These are phyloP conservation scores for Stomatorhinus walkeri DNA, from an alignment of 2,797 vertebrate genomes.

Conservation along the genomic window DNA sequence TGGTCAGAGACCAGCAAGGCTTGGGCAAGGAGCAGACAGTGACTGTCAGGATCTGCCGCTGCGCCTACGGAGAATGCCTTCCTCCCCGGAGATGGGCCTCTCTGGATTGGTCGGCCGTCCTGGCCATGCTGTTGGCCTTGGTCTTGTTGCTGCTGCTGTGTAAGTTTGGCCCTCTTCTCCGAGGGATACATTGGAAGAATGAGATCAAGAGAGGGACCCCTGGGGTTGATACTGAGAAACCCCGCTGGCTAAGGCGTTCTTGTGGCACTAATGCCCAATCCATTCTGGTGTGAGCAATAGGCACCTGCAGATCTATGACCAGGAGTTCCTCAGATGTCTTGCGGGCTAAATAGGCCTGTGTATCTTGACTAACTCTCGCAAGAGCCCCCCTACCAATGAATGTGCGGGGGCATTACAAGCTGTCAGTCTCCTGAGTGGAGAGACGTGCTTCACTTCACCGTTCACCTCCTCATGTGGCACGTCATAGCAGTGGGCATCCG, in stretches of 20 bases:
- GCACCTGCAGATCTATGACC: neutral
- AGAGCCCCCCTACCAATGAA: neutral
- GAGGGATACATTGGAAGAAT: neutral
- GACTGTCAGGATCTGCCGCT: conserved; percentile 65
- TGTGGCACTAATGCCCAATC: neutral
- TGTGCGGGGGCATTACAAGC: neutral
- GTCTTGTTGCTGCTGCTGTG: conserved; percentile 64
- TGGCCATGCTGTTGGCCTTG: conserved; percentile 74
- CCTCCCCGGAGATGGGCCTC: neutral
- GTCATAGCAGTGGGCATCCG: neutral
- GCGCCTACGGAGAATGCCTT: conserved; percentile 47
- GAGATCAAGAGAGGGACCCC: neutral
- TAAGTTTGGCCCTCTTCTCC: conserved; percentile 55
- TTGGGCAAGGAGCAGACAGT: conserved; percentile 30
- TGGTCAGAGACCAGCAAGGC: conserved; percentile 64
- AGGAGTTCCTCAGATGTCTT: neutral
- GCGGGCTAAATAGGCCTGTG: neutral
- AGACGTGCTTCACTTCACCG: neutral
- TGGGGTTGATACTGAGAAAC: neutral
- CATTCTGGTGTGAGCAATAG: neutral
- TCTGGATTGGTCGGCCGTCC: conserved; percentile 68
- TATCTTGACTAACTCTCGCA: neutral
- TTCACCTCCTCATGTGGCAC: neutral
- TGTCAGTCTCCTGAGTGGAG: neutral
- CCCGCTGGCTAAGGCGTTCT: neutral